Evolutionary conservation across 2,797 vertebrate genomes (phyloP).

Genomic region (Epinephelus coioides): DNA sequence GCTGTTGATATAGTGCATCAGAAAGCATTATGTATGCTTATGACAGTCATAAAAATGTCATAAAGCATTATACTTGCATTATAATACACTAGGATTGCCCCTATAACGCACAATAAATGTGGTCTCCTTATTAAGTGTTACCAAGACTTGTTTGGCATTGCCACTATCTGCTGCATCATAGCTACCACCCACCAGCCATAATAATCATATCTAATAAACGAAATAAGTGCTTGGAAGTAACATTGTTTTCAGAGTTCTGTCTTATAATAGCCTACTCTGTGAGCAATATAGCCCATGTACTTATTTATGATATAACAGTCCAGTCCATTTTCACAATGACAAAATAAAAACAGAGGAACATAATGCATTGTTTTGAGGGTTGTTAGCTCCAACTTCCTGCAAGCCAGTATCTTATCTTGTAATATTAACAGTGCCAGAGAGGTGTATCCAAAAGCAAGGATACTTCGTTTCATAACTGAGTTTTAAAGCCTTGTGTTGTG

Average conservation of each 20-base stretch:
- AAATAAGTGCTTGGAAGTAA: neutral
- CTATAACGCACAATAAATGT: too few species aligned
- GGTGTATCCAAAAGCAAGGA: constrained; percentile 34
- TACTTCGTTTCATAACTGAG: constrained; percentile 40
- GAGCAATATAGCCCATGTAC: constrained; percentile 8
- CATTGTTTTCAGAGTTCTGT: constrained; percentile 11
- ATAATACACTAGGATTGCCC: too few species aligned
- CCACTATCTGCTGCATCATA: neutral
- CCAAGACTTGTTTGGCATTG: too few species aligned
- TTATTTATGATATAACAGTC: neutral
- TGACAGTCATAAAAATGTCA: too few species aligned
- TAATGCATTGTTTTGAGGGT: constrained; percentile 43
- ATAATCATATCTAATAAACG: too few species aligned
- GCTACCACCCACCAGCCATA: neutral
- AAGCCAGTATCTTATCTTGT: constrained; percentile 44
- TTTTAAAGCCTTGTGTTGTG: constrained; percentile 21
- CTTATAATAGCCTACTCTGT: neutral
- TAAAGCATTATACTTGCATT: too few species aligned
- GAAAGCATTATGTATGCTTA: too few species aligned
- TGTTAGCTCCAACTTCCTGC: constrained; percentile 41
- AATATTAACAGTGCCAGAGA: constrained; percentile 48
- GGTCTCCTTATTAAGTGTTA: too few species aligned
- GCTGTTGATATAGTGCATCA: too few species aligned
- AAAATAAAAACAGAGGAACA: constrained; percentile 34
- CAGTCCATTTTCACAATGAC: constrained; percentile 39